phyloP scores from a whole-genome alignment of 2,888 invertebrate genomes.

The Danaus chrysippus region DNA sequence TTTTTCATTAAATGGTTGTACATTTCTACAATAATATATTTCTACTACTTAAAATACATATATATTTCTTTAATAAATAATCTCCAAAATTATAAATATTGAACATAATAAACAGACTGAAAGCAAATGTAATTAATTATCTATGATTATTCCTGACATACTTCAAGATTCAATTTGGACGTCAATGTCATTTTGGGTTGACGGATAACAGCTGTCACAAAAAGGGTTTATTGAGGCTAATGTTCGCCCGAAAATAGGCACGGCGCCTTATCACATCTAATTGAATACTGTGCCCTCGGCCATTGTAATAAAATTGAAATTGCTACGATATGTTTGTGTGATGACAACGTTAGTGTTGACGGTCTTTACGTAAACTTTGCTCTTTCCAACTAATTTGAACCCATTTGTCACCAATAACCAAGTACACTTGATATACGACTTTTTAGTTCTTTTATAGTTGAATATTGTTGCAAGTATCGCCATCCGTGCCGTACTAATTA shows the following conservation, averaged over 20 bases:
- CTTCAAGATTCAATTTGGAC: constrained; percentile 40
- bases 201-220: constrained; percentile 34
- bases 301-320: constrained; percentile 9
- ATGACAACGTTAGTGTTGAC: constrained; percentile 19
- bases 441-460: not conserved
- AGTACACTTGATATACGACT: not conserved
- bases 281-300: constrained; percentile 10
- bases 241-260: constrained; percentile 40
- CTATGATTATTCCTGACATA: constrained; percentile 31
- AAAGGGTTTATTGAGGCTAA: constrained; percentile 42
- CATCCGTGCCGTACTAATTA: too few relatives aligned
- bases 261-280: constrained; percentile 37
- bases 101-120: too few relatives aligned
- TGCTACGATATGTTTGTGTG: constrained; percentile 11
- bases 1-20: too few relatives aligned
- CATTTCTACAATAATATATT: too few relatives aligned
- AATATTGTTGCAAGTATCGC: too few relatives aligned
- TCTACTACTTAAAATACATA: too few relatives aligned
- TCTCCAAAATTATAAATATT: too few relatives aligned
- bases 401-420: constrained; percentile 12
- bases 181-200: constrained; percentile 32
- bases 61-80: too few relatives aligned
- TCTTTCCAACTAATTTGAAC: constrained; percentile 19
- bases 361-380: constrained; percentile 22
- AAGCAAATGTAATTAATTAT: too few relatives aligned